Evolutionary conservation across 2,888 invertebrate genomes (phyloP).

Genomic region (Nomada fucata): DNA sequence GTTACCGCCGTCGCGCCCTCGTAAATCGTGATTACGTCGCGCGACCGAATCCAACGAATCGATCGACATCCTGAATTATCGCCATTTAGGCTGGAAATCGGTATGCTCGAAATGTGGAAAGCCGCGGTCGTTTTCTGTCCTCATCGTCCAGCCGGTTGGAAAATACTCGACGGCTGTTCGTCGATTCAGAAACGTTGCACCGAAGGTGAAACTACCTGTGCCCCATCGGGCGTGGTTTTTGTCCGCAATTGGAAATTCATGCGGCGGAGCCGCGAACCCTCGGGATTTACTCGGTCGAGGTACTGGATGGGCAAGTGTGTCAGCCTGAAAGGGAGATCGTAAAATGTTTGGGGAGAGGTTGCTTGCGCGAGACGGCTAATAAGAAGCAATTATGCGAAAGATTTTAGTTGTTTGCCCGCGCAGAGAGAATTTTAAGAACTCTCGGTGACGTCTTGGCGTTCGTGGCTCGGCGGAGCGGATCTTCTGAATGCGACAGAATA

Average conservation of each 20-base stretch:
- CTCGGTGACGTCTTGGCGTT: background rate
- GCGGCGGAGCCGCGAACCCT: background rate
- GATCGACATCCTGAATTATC: conserved; percentile 14
- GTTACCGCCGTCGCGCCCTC: conserved; percentile 20
- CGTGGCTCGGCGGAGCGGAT: background rate
- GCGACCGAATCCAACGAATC: conserved; percentile 7
- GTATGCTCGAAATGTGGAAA: too few species aligned
- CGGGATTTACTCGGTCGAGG: background rate
- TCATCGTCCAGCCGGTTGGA: conserved; percentile 25
- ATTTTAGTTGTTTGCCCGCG: background rate
- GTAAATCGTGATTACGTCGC: conserved; percentile 31
- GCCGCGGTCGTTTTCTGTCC: conserved; percentile 6
- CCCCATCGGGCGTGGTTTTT: background rate
- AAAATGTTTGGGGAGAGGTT: background rate
- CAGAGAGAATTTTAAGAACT: background rate
- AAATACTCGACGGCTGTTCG: conserved; percentile 24
- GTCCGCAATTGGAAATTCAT: background rate
- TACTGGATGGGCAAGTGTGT: background rate
- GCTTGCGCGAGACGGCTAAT: background rate
- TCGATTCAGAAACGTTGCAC: conserved; percentile 12
- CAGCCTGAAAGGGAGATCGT: background rate
- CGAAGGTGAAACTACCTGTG: conserved; percentile 25
- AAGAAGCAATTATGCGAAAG: conserved; percentile 7
- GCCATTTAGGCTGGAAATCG: background rate
- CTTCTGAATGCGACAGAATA: background rate